These are phyloP conservation scores for Cynaeus angustus DNA, from an alignment of 2,888 invertebrate genomes.

Conservation along the genomic window DNA sequence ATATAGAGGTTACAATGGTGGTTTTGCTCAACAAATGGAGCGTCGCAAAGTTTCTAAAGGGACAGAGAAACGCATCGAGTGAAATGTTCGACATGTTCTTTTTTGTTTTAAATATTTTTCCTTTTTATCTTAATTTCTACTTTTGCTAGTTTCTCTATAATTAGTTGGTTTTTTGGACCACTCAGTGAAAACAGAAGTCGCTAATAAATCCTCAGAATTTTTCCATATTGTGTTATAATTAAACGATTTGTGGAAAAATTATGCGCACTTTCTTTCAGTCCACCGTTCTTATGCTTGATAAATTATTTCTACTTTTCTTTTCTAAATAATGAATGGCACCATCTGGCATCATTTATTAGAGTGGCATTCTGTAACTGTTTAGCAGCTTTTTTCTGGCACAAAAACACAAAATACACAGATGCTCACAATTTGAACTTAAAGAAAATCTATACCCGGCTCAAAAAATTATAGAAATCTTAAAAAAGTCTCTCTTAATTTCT, in stretches of 20 bases:
- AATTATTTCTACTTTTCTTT: not conserved
- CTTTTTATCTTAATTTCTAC: constrained; percentile 3
- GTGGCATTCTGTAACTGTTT: not conserved
- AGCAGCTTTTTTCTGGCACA: too few relatives aligned
- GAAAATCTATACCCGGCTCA: too few relatives aligned
- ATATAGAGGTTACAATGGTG: not conserved
- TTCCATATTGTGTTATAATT: too few relatives aligned
- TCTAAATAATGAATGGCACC: not conserved
- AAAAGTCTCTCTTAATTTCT: too few relatives aligned
- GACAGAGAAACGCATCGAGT: not conserved
- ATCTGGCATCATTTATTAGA: not conserved
- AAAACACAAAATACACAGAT: too few relatives aligned
- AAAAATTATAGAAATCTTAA: too few relatives aligned
- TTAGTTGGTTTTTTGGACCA: not conserved
- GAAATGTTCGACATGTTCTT: not conserved
- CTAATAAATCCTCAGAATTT: too few relatives aligned
- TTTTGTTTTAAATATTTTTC: too few relatives aligned
- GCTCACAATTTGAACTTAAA: too few relatives aligned
- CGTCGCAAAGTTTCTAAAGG: constrained; percentile 1
- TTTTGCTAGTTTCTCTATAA: constrained; percentile 5
- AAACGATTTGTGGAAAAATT: not conserved
- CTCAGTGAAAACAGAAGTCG: too few relatives aligned
- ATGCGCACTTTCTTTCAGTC: not conserved
- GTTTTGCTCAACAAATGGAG: not conserved
- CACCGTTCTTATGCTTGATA: not conserved